A percentile compares a stretch with the other conserved stretches of the same genome.
Evolutionary conservation across 2,113 vertebrate species (phyloP).

Genomic region (Dasyornis broadbenti): DNA sequence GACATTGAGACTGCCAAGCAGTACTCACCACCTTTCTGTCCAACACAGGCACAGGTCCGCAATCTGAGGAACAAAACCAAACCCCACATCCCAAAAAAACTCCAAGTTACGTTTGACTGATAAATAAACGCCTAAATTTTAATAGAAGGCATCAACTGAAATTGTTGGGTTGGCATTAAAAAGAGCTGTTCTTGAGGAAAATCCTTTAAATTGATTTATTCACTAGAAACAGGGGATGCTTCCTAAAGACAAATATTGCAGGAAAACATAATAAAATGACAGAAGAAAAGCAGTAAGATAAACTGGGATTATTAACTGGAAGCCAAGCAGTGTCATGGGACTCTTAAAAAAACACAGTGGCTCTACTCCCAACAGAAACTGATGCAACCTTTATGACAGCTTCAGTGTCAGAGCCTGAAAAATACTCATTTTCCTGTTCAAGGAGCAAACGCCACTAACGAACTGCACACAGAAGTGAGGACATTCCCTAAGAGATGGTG

Average conservation of each 20-base stretch:
- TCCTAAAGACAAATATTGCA: background rate
- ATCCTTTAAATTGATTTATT: background rate
- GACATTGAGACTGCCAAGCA: background rate
- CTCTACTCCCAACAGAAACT: background rate
- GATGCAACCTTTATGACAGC: background rate
- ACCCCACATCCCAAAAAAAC: background rate
- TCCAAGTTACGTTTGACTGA: background rate
- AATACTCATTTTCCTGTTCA: background rate
- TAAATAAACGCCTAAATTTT: background rate
- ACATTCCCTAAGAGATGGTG: background rate
- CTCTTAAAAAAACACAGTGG: accelerated
- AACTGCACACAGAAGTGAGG: background rate
- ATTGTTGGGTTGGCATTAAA: background rate
- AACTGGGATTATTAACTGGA: background rate
- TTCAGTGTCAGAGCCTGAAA: background rate
- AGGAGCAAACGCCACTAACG: no score
- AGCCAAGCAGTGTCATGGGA: background rate
- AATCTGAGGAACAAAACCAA: background rate
- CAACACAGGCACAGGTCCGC: background rate
- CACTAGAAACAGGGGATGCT: background rate
- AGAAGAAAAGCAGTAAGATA: background rate
- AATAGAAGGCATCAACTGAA: background rate
- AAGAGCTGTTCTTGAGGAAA: background rate
- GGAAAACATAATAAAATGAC: background rate
- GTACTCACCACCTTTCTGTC: no score